phyloP scores from a whole-genome alignment of 2,888 invertebrate species.

The Hirtodrosophila duncani region DNA sequence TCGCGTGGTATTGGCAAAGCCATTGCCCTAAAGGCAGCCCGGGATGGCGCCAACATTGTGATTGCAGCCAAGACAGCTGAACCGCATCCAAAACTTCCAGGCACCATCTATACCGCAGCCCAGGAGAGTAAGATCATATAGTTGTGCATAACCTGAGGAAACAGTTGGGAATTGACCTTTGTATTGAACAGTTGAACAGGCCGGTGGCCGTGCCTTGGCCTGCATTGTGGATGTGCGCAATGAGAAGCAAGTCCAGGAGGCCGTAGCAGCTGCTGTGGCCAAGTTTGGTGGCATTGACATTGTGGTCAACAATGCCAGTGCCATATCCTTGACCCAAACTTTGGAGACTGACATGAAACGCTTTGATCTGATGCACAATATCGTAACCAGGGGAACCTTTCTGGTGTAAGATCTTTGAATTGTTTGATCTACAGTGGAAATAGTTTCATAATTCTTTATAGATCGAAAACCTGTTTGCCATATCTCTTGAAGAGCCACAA shows the following conservation, averaged over 20 bases:
- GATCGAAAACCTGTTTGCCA: constrained; percentile 94
- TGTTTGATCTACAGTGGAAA: constrained; percentile 61
- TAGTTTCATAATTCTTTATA: constrained; percentile 79
- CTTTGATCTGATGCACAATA: constrained; percentile 96
- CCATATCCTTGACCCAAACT: constrained; percentile 91
- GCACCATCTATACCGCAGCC: constrained; percentile 91
- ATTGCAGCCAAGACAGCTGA: constrained; percentile 93
- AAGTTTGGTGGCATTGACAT: constrained; percentile 97
- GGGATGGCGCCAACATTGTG: constrained; percentile 91
- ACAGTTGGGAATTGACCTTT: constrained; percentile 19
- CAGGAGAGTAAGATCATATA: constrained; percentile 84
- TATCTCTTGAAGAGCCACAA: constrained; percentile 90
- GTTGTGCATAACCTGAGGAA: constrained; percentile 9
- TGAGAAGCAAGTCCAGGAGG: constrained; percentile 83
- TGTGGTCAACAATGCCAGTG: constrained; percentile 96
- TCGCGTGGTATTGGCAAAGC: constrained; percentile 96
- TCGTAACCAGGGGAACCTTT: constrained; percentile 97
- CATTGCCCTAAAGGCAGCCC: constrained; percentile 93
- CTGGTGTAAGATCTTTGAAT: too few species aligned
- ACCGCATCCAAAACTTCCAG: constrained; percentile 82
- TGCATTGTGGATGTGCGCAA: constrained; percentile 90
- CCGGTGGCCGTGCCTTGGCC: constrained; percentile 88
- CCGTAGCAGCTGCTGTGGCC: constrained; percentile 84
- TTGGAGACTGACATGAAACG: constrained; percentile 93
- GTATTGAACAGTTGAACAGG: constrained; percentile 83